These are phyloP conservation scores for Patella depressa DNA, from an alignment of 2,888 invertebrate species.

Conservation along the genomic window DNA sequence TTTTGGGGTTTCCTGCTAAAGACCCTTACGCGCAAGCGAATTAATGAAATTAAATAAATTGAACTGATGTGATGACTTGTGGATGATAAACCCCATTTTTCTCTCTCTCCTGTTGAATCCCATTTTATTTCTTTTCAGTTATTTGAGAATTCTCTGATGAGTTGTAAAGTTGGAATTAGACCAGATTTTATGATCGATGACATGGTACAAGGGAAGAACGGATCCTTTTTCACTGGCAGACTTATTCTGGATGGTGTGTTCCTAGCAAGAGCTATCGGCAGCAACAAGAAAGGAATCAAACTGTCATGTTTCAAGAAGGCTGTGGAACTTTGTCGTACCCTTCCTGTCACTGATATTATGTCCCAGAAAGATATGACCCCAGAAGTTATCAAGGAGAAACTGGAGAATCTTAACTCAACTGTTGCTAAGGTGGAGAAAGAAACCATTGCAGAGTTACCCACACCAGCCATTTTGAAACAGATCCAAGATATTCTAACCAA, in stretches of 20 bases:
- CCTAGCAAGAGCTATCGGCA: conserved; percentile 47
- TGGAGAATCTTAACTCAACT: conserved; percentile 16
- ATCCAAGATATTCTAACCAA: background rate
- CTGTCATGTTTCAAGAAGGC: conserved; percentile 55
- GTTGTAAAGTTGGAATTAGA: conserved; percentile 51
- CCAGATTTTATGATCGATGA: conserved; percentile 48
- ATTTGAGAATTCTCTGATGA: conserved; percentile 51
- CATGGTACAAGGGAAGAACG: conserved; percentile 41
- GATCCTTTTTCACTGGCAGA: conserved; percentile 52
- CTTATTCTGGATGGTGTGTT: conserved; percentile 47
- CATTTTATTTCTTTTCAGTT: conserved; percentile 35
- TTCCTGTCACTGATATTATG: conserved; percentile 53
- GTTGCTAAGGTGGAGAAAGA: conserved; percentile 1
- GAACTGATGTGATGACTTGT: too few relatives aligned
- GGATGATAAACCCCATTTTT: too few relatives aligned
- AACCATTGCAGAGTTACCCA: background rate
- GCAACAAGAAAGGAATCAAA: conserved; percentile 56
- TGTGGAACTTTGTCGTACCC: conserved; percentile 43
- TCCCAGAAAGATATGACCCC: conserved; percentile 47
- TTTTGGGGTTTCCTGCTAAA: too few relatives aligned
- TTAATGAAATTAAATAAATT: too few relatives aligned
- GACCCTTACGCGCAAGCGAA: too few relatives aligned
- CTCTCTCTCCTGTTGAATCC: too few relatives aligned
- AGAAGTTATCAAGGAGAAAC: conserved; percentile 46
- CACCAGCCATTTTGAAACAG: background rate